A percentile compares a stretch with the other conserved stretches of the same genome.
Evolutionary conservation across 2,888 invertebrate genomes (phyloP).

Genomic region (Drosophila monieri): DNA sequence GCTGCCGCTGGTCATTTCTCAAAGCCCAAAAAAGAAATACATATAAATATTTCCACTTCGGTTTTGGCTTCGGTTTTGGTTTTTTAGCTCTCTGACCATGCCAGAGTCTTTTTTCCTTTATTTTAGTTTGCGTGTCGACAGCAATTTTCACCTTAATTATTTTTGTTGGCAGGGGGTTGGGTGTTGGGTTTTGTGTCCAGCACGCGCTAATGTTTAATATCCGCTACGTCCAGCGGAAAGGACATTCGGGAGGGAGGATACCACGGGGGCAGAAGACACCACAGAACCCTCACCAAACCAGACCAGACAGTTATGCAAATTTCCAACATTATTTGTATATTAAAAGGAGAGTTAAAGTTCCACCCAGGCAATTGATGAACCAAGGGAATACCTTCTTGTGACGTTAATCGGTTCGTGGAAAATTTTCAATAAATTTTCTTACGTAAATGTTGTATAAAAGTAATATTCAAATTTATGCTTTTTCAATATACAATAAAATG

Average conservation of each 20-base stretch:
- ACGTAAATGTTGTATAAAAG: slow-evolving; percentile 28
- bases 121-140: slow-evolving; percentile 70
- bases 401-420: slow-evolving; percentile 23
- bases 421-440: slow-evolving; percentile 22
- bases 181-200: slow-evolving; percentile 56
- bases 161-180: slow-evolving; percentile 53
- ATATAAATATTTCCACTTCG: slow-evolving; percentile 31
- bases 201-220: slow-evolving; percentile 79
- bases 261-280: slow-evolving; percentile 13
- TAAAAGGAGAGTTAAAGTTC: slow-evolving; percentile 33
- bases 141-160: slow-evolving; percentile 80
- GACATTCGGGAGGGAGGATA: slow-evolving; percentile 1
- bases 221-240: slow-evolving; percentile 51
- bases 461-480: background rate
- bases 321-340: slow-evolving; percentile 65
- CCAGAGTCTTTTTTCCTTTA: slow-evolving; percentile 19
- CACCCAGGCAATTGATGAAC: slow-evolving; percentile 25
- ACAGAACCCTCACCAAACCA: slow-evolving; percentile 8
- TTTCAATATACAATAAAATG: background rate
- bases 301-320: slow-evolving; percentile 80
- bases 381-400: slow-evolving; percentile 35
- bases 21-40: slow-evolving; percentile 36
- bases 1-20: slow-evolving; percentile 65
- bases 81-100: background rate
- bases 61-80: slow-evolving; percentile 12